phyloP scores from a whole-genome alignment of 2,888 invertebrate species.

The Drosophila imparisetae region DNA sequence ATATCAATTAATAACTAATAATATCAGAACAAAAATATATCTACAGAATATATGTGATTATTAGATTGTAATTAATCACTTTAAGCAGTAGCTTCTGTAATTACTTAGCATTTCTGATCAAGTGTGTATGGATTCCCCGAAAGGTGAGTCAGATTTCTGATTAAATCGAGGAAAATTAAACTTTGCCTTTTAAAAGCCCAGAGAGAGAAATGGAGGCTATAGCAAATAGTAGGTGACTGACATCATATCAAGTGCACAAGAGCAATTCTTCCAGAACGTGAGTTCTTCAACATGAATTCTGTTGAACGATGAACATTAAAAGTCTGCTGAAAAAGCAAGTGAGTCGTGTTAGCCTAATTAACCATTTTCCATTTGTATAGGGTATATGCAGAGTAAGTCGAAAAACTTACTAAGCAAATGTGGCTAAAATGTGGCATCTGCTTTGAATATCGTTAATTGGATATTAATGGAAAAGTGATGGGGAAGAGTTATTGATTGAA shows the following conservation, averaged over 20 bases:
- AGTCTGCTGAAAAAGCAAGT: neutral
- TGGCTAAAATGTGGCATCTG: neutral
- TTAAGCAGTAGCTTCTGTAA: neutral
- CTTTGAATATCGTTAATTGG: neutral
- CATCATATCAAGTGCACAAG: neutral
- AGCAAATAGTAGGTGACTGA: neutral
- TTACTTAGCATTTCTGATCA: neutral
- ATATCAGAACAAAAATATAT: neutral
- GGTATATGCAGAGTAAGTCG: neutral
- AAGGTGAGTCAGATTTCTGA: neutral
- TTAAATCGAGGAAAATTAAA: neutral
- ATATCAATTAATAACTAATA: neutral
- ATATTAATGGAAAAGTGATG: neutral
- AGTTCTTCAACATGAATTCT: neutral
- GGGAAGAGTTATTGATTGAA: neutral
- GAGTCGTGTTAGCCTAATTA: neutral
- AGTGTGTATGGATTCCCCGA: neutral
- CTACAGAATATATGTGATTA: neutral
- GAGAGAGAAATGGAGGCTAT: neutral
- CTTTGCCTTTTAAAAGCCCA: neutral
- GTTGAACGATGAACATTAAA: neutral
- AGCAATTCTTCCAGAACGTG: neutral
- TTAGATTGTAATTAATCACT: neutral
- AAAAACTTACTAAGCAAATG: neutral
- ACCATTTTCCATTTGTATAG: neutral